Evolutionary conservation across 2,113 vertebrate species (phyloP), one percentile per base, ranked within the genome.

Genomic region (Megaleporinus macrocephalus): DNA sequence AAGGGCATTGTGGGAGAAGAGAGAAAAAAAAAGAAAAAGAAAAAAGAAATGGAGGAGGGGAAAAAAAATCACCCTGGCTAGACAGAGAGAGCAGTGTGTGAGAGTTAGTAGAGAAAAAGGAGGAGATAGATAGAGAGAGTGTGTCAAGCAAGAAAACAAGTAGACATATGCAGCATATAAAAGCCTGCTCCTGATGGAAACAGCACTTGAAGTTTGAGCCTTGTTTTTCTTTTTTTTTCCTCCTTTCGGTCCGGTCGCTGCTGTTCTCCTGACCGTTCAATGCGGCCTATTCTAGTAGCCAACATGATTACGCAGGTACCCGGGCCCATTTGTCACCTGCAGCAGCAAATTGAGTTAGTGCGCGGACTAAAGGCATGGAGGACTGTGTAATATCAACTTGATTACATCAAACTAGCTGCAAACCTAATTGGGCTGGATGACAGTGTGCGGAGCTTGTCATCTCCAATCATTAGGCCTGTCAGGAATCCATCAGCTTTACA

Each of bases 381-480:
- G 95, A 97, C 94, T 95, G 94, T 97, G 95, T 98, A 96, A 97
- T 97, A 98, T 97, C 96, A 98, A 96, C 95, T 95, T 97, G 97
- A 98, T 98, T 97, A 98, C 97, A 98, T 97, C 96, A 96, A 97
- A 96, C 94, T 93, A 96, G 97, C 94, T 93, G 93, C 96, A 96
- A 97, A 97, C 96, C 97, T 97, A 98, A 99, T 99, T 99, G 96
- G 95, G 91, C 95, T 96, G 94, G 94, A 96, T 98, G 97, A 98
- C 96, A 97, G 96, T 94, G 95, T 96, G 96, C 94, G 92, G 95
- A 94, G 96, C 96, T 95, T 98, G 97, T 98, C 97, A 98, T 98
- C 96, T 97, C 97, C 96, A 96, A 98, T 99, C 97, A 98, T 98
- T 97, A 97, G 95, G 95, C 94, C 96, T 97, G 97, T 98, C 97